Evolutionary conservation across 1,140 invertebrate species (phyloP), one percentile per base, ranked within the genome.

Genomic region (Drosophila pseudoobscura): DNA sequence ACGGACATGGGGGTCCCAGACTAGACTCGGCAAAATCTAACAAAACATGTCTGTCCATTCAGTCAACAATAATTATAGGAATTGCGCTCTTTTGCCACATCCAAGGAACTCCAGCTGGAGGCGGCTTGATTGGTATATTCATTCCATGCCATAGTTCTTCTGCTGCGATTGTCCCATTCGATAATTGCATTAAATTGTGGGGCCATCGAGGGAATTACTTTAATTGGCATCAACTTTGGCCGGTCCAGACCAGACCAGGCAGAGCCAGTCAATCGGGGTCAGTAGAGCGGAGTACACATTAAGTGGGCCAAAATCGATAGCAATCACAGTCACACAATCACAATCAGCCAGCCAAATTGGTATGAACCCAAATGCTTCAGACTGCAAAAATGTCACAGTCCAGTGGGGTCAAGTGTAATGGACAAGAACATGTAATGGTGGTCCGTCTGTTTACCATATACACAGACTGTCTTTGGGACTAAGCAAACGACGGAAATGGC

Each of bases 281-380:
- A 75, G 55, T 75, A 31, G 71, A 46, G 65, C 29, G 57, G 52
- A 15, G 7, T 6, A 31, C 29, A 52, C 24, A 44, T 57, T 55
- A 75, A 60, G 55, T 54, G 54, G 61, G 63, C 65, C 43, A 59
- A 59, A 75, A 75, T 75, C 72, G 72, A 75, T 75, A 52, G 72
- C 54, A 75, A 75, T 75, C 70, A 75, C 24, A 59, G 63, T 13
- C 20, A 20, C 20, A 20, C 54, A 75, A 51, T 13, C 63, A 39
- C 54, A 75, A 51, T 13, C 63, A 39, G 35, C 35, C 11, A 13
- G 20, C 26, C 39, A 45, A 45, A 43, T 26, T 56, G 17, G 13
- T 58, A 69, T 69, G 68, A 69, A 69, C 62, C 24, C 50, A 49
- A 68, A 68, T 59, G 54, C 61, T 66, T 75, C 52, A 39, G 43